Percentiles rank a stretch among this genome's conserved stretches.
These are phyloP conservation scores for Choristoneura rosaceana DNA, from an alignment of 2,888 invertebrate genomes.

Conservation along the genomic window DNA sequence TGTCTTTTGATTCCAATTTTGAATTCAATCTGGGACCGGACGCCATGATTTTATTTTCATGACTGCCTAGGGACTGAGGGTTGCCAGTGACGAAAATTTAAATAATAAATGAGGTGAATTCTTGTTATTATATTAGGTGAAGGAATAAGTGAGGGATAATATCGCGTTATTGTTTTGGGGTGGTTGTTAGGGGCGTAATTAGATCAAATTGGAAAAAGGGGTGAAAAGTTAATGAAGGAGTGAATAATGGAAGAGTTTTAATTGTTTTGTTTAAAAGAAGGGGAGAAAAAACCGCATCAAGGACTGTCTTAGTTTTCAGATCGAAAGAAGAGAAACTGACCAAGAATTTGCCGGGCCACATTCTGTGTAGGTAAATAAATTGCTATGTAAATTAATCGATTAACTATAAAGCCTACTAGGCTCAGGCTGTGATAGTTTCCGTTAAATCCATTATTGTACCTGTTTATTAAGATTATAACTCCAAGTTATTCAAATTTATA, in stretches of 20 bases:
- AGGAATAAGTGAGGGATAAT: constrained; percentile 61
- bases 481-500: no score
- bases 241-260: constrained; percentile 1
- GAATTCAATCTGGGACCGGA: constrained; percentile 80
- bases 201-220: constrained; percentile 14
- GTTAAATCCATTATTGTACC: no score
- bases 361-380: no score
- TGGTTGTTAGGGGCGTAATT: constrained; percentile 35
- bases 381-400: no score
- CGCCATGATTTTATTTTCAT: constrained; percentile 85
- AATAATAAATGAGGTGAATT: constrained; percentile 73
- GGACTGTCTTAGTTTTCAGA: background rate
- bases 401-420: no score
- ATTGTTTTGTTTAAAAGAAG: background rate
- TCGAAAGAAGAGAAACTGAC: background rate
- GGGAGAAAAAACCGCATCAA: background rate
- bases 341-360: no score
- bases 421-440: no score
- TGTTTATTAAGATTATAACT: no score
- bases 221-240: constrained; percentile 13
- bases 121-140: constrained; percentile 62
- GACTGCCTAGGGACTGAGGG: constrained; percentile 74
- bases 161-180: constrained; percentile 50
- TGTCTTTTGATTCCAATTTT: constrained; percentile 83
- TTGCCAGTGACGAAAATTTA: constrained; percentile 61